Evolutionary conservation across 1,140 invertebrate species (phyloP).

Genomic region (Drosophila obscura): DNA sequence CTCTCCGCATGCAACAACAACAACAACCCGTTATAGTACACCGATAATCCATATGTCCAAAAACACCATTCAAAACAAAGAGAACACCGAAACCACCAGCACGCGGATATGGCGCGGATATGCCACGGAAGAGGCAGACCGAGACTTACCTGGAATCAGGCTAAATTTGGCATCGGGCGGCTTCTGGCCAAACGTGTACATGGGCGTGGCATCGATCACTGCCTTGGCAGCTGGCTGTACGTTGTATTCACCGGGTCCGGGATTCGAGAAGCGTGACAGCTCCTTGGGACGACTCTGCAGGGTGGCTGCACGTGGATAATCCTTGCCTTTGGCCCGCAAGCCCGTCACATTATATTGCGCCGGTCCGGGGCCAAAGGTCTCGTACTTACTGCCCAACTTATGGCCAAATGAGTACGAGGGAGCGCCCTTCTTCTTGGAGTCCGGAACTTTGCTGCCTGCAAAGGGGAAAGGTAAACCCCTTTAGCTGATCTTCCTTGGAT

Average conservation of each 20-base stretch:
- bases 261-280: slow-evolving; percentile 89
- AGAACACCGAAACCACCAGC: slow-evolving; percentile 35
- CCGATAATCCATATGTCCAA: slow-evolving; percentile 2
- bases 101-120: background rate
- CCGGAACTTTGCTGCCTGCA: slow-evolving; percentile 89
- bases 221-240: slow-evolving; percentile 89
- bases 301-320: slow-evolving; percentile 87
- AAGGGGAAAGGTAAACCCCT: slow-evolving; percentile 1
- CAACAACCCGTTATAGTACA: slow-evolving; percentile 33
- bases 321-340: slow-evolving; percentile 90
- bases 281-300: slow-evolving; percentile 91
- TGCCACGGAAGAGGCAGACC: slow-evolving; percentile 13
- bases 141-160: slow-evolving; percentile 84
- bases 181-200: slow-evolving; percentile 86
- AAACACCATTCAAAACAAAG: slow-evolving; percentile 52
- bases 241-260: slow-evolving; percentile 92
- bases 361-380: slow-evolving; percentile 90
- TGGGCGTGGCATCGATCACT: slow-evolving; percentile 87
- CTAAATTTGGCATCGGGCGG: slow-evolving; percentile 74
- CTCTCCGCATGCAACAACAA: slow-evolving; percentile 60
- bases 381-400: slow-evolving; percentile 85
- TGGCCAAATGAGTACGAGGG: slow-evolving; percentile 92
- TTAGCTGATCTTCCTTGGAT: background rate
- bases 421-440: slow-evolving; percentile 90
- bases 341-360: slow-evolving; percentile 94